Conservation (phyloP, 2,888 invertebrate genomes). For the Habroteleia sp. region DNA sequence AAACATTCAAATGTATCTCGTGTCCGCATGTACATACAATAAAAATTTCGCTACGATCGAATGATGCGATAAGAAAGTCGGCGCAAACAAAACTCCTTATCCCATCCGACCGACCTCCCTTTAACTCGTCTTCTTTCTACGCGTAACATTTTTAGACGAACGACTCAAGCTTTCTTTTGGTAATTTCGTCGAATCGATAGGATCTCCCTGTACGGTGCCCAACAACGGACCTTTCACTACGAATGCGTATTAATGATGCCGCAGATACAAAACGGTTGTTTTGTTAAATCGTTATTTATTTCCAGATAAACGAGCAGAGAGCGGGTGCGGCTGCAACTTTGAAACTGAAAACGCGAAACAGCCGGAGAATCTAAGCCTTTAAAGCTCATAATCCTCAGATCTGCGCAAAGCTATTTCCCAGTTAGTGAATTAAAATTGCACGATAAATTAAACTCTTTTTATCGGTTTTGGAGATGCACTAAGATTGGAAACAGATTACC, state of each 20-base stretch:
- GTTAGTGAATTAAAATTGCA: constrained; percentile 68
- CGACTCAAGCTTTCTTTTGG: constrained; percentile 60
- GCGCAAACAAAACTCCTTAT: constrained; percentile 26
- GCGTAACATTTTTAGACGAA: constrained; percentile 48
- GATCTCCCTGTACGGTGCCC: constrained; percentile 63
- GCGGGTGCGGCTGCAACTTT: constrained; percentile 40
- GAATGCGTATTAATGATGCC: constrained; percentile 63
- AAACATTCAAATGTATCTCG: too few relatives aligned
- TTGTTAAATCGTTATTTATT: constrained; percentile 68
- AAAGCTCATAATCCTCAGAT: constrained; percentile 68
- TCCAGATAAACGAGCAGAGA: constrained; percentile 36
- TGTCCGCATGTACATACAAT: constrained; percentile 10
- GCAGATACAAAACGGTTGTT: constrained; percentile 60
- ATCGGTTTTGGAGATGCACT: constrained; percentile 7
- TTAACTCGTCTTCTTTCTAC: constrained; percentile 23
- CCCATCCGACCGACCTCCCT: constrained; percentile 27
- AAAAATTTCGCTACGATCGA: constrained; percentile 28
- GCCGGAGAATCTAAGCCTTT: constrained; percentile 49
- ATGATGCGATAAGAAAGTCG: constrained; percentile 45
- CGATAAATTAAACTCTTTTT: constrained; percentile 56
- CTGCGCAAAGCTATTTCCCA: constrained; percentile 43
- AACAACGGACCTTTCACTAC: constrained; percentile 60
- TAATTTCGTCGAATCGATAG: constrained; percentile 68
- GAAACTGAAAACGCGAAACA: constrained; percentile 68
- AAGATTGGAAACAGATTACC: constrained; percentile 41